Evolutionary conservation across 2,888 invertebrate genomes (phyloP).

Genomic region (Agrotis ipsilon): DNA sequence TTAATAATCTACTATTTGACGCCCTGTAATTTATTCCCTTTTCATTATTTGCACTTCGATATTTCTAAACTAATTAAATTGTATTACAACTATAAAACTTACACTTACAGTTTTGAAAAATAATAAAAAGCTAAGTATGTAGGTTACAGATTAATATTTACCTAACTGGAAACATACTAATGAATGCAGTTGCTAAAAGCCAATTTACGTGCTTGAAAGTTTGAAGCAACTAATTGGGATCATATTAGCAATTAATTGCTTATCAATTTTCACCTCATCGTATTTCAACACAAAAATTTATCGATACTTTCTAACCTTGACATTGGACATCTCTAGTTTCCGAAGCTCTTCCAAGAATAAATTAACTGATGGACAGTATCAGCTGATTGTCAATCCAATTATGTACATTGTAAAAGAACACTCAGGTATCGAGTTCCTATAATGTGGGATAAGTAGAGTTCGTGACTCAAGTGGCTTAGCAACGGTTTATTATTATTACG

Average conservation of each 20-base stretch:
- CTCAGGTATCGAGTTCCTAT: conserved; percentile 7
- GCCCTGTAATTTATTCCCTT: too few species aligned
- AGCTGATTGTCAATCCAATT: conserved; percentile 17
- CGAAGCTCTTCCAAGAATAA: conserved; percentile 15
- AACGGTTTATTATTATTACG: neutral
- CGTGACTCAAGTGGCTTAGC: neutral
- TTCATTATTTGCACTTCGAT: too few species aligned
- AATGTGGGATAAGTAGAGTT: neutral
- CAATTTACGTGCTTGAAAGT: too few species aligned
- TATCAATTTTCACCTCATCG: neutral
- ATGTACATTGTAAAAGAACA: conserved; percentile 2
- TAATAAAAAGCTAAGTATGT: too few species aligned
- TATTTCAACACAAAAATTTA: neutral
- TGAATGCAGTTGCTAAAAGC: neutral
- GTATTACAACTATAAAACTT: too few species aligned
- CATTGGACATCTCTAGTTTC: neutral
- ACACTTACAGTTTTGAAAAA: too few species aligned
- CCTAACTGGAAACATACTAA: too few species aligned
- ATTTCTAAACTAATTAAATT: too few species aligned
- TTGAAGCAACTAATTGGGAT: neutral
- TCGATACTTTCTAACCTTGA: conserved; percentile 11
- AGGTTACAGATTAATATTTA: too few species aligned
- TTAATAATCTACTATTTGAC: too few species aligned
- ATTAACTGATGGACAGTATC: neutral
- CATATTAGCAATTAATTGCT: too few species aligned